A percentile compares a stretch with the other conserved stretches of the same genome.
These are phyloP conservation scores for Porphyrio hochstetteri DNA, from an alignment of 2,113 vertebrate genomes.

Conservation along the genomic window DNA sequence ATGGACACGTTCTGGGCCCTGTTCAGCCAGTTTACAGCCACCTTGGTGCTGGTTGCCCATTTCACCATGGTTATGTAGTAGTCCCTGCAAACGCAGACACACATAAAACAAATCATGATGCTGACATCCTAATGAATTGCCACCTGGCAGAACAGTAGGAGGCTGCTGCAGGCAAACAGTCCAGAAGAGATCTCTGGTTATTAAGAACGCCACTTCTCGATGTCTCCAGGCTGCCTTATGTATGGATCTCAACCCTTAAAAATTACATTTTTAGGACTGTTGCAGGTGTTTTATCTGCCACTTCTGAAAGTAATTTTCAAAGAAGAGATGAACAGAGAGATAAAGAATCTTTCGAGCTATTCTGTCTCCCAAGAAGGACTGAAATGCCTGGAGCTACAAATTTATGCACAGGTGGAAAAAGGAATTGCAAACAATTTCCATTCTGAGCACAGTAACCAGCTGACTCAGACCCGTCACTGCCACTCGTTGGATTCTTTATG, in stretches of 20 bases:
- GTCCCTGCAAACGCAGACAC: slow-evolving; percentile 76
- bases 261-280: not conserved
- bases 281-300: slow-evolving; percentile 23
- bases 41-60: slow-evolving; percentile 95
- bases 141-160: rapidly evolving
- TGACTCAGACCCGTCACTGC: not conserved
- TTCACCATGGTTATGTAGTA: slow-evolving; percentile 98
- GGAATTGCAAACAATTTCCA: not conserved
- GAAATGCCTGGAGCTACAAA: not conserved
- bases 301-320: slow-evolving; percentile 26
- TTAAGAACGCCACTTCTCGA: not conserved
- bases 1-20: slow-evolving; percentile 95
- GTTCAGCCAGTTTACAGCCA: slow-evolving; percentile 97
- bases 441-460: not conserved
- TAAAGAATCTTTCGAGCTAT: slow-evolving; percentile 1
- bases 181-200: not conserved
- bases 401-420: slow-evolving; percentile 14
- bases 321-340: not conserved
- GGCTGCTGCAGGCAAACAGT: not conserved
- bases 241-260: not conserved
- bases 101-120: not conserved
- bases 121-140: not conserved
- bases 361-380: not conserved
- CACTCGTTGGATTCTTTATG: not conserved
- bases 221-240: not conserved